These are phyloP conservation scores for Pagrus major DNA, from an alignment of 2,113 vertebrate genomes.

Conservation along the genomic window DNA sequence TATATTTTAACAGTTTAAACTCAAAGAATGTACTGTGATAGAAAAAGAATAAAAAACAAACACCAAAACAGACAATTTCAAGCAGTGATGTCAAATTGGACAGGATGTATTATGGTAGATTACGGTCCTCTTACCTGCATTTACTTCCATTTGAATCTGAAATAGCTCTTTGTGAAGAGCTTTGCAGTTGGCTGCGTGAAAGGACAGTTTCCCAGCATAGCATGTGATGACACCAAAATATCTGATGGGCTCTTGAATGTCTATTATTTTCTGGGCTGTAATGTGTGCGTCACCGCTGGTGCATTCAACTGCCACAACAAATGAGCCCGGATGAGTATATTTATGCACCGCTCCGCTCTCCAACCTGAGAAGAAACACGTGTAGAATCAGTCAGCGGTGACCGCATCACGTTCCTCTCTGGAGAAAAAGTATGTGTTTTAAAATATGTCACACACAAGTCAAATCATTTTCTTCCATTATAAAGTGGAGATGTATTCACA, in stretches of 20 bases:
- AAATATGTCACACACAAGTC: too few relatives aligned
- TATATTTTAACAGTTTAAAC: background rate
- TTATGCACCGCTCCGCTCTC: slow-evolving; percentile 82
- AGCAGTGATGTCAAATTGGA: background rate
- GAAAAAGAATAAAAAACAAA: background rate
- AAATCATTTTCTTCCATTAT: too few relatives aligned
- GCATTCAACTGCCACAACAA: slow-evolving; percentile 86
- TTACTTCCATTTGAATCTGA: slow-evolving; percentile 86
- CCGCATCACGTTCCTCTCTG: background rate
- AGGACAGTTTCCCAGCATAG: slow-evolving; percentile 73
- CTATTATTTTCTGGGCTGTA: slow-evolving; percentile 83
- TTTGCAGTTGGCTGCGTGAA: slow-evolving; percentile 77
- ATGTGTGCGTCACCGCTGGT: slow-evolving; percentile 86
- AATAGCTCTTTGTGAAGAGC: slow-evolving; percentile 78
- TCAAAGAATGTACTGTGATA: background rate
- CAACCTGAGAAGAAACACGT: slow-evolving; percentile 61
- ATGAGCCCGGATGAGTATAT: slow-evolving; percentile 84
- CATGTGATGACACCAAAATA: slow-evolving; percentile 81
- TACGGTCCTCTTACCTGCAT: slow-evolving; percentile 77
- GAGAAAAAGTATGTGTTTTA: too few relatives aligned
- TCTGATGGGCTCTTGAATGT: slow-evolving; percentile 80
- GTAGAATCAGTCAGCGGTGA: background rate
- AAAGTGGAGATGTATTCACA: too few relatives aligned
- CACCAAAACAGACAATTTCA: background rate
- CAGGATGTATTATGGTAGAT: background rate